Evolutionary conservation across 1,140 invertebrate genomes (phyloP).

Genomic region (Coelopa frigida): DNA sequence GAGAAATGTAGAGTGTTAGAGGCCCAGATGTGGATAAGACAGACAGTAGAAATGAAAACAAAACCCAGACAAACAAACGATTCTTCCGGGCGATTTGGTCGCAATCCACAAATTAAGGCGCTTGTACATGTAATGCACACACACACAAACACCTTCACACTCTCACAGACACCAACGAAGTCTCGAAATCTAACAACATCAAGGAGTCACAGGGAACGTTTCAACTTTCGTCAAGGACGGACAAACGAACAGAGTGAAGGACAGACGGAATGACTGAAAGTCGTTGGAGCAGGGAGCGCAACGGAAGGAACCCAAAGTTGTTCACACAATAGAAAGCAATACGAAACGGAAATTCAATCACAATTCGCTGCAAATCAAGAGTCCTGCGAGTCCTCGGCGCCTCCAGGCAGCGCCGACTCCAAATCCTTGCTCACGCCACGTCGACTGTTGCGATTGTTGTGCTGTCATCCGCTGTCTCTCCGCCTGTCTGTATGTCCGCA

Average conservation of each 20-base stretch:
- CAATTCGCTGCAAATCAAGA: conserved; percentile 18
- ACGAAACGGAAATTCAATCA: conserved; percentile 21
- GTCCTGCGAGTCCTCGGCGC: conserved; percentile 10
- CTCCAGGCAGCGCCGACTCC: conserved; percentile 2
- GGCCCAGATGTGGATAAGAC: no score
- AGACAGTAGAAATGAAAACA: no score
- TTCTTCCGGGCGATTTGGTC: conserved; percentile 39
- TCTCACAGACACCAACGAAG: conserved; percentile 9
- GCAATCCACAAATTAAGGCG: conserved; percentile 40
- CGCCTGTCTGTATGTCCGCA: no score
- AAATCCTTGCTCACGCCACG: background rate
- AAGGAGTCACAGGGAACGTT: background rate
- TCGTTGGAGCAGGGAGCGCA: no score
- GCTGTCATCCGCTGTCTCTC: no score
- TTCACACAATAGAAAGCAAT: conserved; percentile 5
- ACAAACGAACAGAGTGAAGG: background rate
- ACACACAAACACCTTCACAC: no score
- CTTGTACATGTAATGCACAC: no score
- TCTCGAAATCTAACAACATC: background rate
- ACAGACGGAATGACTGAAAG: no score
- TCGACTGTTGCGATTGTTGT: background rate
- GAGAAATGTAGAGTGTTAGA: no score
- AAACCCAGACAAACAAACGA: no score
- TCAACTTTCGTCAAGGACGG: background rate
- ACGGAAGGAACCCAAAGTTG: background rate